Conservation (phyloP, 2,888 invertebrate species). For the Blomia tropicalis region DNA sequence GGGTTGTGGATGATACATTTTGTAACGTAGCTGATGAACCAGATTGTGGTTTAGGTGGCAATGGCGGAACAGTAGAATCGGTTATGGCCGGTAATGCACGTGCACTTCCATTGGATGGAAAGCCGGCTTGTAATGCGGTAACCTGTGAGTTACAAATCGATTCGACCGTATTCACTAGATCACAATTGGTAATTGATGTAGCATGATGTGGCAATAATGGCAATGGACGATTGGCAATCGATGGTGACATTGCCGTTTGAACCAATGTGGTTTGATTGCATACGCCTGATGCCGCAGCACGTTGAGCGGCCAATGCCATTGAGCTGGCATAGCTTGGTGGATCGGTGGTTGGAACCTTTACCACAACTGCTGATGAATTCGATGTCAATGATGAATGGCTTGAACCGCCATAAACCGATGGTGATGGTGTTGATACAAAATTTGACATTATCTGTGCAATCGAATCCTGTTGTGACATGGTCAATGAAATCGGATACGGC, state of each 20-base stretch:
- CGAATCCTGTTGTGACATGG: slow-evolving; percentile 11
- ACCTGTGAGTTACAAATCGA: slow-evolving; percentile 31
- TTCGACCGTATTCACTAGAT: slow-evolving; percentile 31
- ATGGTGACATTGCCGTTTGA: not conserved
- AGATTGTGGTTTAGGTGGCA: slow-evolving; percentile 20
- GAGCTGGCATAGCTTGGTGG: slow-evolving; percentile 77
- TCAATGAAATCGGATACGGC: slow-evolving; percentile 26
- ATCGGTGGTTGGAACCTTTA: slow-evolving; percentile 52
- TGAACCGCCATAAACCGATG: not conserved
- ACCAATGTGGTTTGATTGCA: slow-evolving; percentile 31
- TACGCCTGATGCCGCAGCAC: slow-evolving; percentile 23
- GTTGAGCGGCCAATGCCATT: slow-evolving; percentile 54
- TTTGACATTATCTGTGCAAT: slow-evolving; percentile 12
- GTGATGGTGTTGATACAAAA: not conserved
- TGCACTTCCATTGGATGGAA: not conserved
- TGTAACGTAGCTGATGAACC: not conserved
- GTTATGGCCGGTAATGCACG: not conserved
- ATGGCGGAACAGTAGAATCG: slow-evolving; percentile 12
- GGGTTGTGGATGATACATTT: too few species aligned
- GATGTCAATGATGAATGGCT: not conserved
- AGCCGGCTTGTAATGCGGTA: slow-evolving; percentile 27
- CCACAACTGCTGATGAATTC: not conserved
- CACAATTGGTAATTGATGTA: slow-evolving; percentile 24
- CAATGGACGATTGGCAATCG: slow-evolving; percentile 23
- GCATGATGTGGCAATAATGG: slow-evolving; percentile 5